Evolutionary conservation across 2,888 invertebrate species (phyloP).

Genomic region (Nemotelus pantherinus): DNA sequence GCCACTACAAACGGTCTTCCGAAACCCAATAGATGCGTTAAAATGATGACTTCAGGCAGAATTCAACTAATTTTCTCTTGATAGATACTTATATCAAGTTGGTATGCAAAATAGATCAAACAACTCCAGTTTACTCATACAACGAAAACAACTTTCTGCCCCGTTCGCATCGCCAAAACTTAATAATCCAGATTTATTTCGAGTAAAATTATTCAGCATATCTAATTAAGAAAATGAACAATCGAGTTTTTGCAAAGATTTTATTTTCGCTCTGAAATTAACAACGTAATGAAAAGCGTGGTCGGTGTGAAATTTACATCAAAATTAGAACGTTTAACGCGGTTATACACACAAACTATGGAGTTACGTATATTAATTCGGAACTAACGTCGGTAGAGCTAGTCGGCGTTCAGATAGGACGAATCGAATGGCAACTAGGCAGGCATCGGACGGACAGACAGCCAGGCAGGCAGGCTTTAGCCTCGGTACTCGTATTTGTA

Average conservation of each 20-base stretch:
- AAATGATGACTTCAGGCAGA: too few species aligned
- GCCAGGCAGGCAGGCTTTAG: background rate
- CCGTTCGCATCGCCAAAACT: too few species aligned
- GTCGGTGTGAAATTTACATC: conserved; percentile 36
- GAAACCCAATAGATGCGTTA: too few species aligned
- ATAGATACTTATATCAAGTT: too few species aligned
- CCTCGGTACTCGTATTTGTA: conserved; percentile 30
- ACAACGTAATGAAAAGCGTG: conserved; percentile 22
- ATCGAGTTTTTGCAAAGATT: conserved; percentile 17
- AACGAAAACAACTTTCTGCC: too few species aligned
- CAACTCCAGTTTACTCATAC: too few species aligned
- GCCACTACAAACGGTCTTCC: too few species aligned
- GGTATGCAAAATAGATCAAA: too few species aligned
- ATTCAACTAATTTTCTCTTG: too few species aligned
- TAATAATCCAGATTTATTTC: conserved; percentile 3
- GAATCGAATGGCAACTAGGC: too few species aligned
- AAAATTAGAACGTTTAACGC: conserved; percentile 38
- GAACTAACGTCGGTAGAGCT: conserved; percentile 5
- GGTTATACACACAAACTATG: background rate
- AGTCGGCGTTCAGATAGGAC: too few species aligned
- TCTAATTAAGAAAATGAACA: conserved; percentile 29
- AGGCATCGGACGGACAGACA: too few species aligned
- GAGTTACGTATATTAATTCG: background rate
- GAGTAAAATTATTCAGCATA: conserved; percentile 32
- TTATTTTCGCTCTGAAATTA: conserved; percentile 4